These are phyloP conservation scores for Achatina immaculata DNA, from an alignment of 1,140 invertebrate genomes.

Conservation along the genomic window DNA sequence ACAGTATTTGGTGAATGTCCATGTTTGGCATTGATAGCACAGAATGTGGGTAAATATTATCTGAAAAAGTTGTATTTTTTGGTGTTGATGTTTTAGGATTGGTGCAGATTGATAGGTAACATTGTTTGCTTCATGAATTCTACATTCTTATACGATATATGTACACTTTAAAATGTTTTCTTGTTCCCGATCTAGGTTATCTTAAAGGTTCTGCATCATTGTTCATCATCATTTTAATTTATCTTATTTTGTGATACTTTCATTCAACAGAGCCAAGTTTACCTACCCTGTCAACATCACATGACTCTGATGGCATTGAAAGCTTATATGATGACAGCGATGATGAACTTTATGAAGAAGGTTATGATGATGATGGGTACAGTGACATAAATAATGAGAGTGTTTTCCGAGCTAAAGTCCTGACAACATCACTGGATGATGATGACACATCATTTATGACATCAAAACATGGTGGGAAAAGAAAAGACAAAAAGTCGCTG, in stretches of 20 bases:
- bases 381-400: conserved; percentile 2
- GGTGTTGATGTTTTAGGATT: too few species aligned
- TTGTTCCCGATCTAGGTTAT: too few species aligned
- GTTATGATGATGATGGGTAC: neutral
- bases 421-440: conserved; percentile 13
- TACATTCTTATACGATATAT: too few species aligned
- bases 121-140: too few species aligned
- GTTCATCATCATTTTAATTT: too few species aligned
- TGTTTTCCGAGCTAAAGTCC: conserved; percentile 7
- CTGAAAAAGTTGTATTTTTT: too few species aligned
- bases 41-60: too few species aligned
- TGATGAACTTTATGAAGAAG: neutral
- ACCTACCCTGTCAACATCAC: conserved; percentile 9
- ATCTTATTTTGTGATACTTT: neutral
- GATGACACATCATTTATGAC: conserved; percentile 19
- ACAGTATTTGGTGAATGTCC: too few species aligned
- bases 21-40: too few species aligned
- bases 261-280: conserved; percentile 11
- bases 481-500: neutral
- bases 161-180: too few species aligned
- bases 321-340: neutral
- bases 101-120: too few species aligned
- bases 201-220: too few species aligned
- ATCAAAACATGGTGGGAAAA: neutral
- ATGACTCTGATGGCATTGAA: neutral